These are phyloP conservation scores for Spea multiplicata DNA, from an alignment of 2,113 vertebrate genomes.

Conservation along the genomic window DNA sequence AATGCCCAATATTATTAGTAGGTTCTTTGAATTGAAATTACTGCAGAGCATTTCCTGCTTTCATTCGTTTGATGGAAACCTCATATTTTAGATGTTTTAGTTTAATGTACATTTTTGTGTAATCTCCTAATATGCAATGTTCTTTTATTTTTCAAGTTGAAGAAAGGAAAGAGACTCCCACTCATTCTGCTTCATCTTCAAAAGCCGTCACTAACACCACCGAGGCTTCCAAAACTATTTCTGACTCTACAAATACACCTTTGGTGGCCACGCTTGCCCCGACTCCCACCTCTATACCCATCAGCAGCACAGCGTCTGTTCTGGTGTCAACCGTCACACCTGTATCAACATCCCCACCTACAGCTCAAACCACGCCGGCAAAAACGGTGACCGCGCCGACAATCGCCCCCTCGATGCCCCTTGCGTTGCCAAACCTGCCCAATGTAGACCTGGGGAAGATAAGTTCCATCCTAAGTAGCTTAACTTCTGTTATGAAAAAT, in stretches of 20 bases:
- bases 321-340: rapidly evolving
- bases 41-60: no score
- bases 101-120: not conserved
- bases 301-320: slow-evolving; percentile 10
- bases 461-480: slow-evolving; percentile 93
- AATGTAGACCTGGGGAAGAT: slow-evolving; percentile 98
- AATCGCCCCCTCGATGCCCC: slow-evolving; percentile 43
- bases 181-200: slow-evolving; percentile 53
- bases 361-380: slow-evolving; percentile 51
- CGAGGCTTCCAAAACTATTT: not conserved
- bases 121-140: not conserved
- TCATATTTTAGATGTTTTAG: not conserved
- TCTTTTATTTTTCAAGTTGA: slow-evolving; percentile 62
- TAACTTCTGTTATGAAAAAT: slow-evolving; percentile 94
- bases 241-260: not conserved
- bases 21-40: not conserved
- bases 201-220: slow-evolving; percentile 33
- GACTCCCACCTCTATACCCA: slow-evolving; percentile 52
- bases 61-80: no score
- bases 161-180: slow-evolving; percentile 76
- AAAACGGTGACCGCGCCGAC: slow-evolving; percentile 44
- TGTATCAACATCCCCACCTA: slow-evolving; percentile 28
- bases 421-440: slow-evolving; percentile 83
- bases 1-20: slow-evolving; percentile 75
- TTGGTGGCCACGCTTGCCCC: slow-evolving; percentile 8